Percentiles rank a stretch among this genome's conserved stretches.
Conservation (phyloP, 2,888 invertebrate genomes). For the Saturnia japonica region DNA sequence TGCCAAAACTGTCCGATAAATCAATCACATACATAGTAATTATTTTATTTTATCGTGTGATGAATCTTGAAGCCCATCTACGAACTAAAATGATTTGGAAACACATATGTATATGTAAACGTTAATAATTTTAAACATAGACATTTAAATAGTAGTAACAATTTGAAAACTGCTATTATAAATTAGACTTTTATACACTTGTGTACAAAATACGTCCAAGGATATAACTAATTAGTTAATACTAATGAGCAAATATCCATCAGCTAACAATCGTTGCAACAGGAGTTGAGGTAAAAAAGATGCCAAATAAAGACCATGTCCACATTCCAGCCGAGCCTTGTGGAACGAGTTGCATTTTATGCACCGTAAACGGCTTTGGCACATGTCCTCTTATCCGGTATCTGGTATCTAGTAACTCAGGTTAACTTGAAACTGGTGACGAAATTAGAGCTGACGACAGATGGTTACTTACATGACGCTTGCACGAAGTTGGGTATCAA, state of each 20-base stretch:
- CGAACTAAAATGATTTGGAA: neutral
- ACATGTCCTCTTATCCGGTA: conserved; percentile 58
- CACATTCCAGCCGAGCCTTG: conserved; percentile 51
- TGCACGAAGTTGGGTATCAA: neutral
- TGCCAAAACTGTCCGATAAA: conserved; percentile 5
- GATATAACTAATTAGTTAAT: conserved; percentile 8
- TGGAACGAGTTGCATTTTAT: conserved; percentile 46
- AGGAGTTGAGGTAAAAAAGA: conserved; percentile 5
- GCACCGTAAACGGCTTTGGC: conserved; percentile 56
- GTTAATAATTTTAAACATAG: neutral
- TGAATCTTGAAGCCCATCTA: neutral
- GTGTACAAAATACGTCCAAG: neutral
- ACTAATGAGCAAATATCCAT: conserved; percentile 16
- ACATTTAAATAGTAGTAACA: neutral
- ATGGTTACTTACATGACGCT: conserved; percentile 35
- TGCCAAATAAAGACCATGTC: conserved; percentile 51
- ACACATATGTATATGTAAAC: neutral
- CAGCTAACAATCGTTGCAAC: conserved; percentile 10
- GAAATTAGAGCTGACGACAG: conserved; percentile 54
- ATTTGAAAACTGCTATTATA: neutral
- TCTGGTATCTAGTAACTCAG: conserved; percentile 18
- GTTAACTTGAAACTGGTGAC: conserved; percentile 28
- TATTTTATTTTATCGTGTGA: conserved; percentile 8
- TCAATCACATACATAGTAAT: conserved; percentile 12
- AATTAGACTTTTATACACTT: neutral